A percentile compares a stretch with the other conserved stretches of the same genome.
Evolutionary conservation across 2,797 vertebrate species (phyloP).

Genomic region (Somateria mollissima): DNA sequence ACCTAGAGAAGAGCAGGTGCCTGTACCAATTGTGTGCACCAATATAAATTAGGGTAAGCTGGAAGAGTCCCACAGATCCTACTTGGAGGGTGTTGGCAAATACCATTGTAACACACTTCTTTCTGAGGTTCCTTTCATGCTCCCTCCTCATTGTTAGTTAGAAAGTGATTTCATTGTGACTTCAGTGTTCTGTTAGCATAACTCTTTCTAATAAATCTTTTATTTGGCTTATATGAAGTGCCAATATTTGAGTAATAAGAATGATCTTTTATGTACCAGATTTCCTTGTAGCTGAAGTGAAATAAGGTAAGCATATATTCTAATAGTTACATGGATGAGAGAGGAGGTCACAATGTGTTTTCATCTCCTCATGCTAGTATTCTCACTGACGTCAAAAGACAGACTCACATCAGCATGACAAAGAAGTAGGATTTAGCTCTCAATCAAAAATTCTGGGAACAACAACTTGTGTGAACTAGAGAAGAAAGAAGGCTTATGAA

Average conservation of each 20-base stretch:
- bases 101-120: not conserved
- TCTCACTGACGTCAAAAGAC: not conserved
- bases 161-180: not conserved
- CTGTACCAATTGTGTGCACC: not conserved
- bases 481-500: not conserved
- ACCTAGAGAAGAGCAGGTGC: not conserved
- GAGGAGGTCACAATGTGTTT: not conserved
- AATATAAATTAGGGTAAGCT: not conserved
- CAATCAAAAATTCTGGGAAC: not conserved
- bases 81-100: not conserved
- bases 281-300: not conserved
- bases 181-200: not conserved
- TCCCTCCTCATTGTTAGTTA: not conserved
- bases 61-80: not conserved
- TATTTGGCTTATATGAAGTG: not conserved
- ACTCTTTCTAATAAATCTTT: constrained; percentile 11
- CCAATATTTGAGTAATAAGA: constrained; percentile 38
- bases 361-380: not conserved
- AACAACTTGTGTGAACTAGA: not conserved
- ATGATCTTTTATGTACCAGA: constrained; percentile 28
- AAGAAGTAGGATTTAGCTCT: not conserved
- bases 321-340: constrained; percentile 22
- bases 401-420: not conserved
- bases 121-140: not conserved
- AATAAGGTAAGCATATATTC: not conserved